Evolutionary conservation across 30 jellyfish, hydroid and myxozoan species (phyloP).

Genomic region (Turritopsis dohrnii): DNA sequence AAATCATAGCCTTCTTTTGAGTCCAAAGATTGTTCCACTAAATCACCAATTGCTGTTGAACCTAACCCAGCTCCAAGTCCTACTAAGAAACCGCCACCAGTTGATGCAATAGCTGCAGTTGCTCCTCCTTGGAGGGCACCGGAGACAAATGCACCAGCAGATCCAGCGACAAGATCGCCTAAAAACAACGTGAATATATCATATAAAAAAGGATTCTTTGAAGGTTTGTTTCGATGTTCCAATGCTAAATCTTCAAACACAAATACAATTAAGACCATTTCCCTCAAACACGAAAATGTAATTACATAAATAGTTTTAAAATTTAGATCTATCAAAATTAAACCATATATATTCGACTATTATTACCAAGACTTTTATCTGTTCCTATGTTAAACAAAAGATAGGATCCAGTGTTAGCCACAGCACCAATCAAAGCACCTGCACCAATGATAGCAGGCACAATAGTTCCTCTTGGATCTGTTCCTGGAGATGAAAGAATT

Average conservation of each 20-base stretch:
- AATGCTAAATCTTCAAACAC: no score
- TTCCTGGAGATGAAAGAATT: not conserved
- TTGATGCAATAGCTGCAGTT: constrained; percentile 14
- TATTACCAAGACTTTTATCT: not conserved
- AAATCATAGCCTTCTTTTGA: constrained; percentile 7
- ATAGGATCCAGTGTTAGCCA: constrained; percentile 19
- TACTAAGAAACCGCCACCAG: constrained; percentile 15
- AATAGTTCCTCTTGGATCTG: constrained; percentile 31
- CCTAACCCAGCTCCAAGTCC: constrained; percentile 13
- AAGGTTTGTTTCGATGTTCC: no score
- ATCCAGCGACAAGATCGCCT: constrained; percentile 24
- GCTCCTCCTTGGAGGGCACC: constrained; percentile 34
- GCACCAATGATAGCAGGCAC: constrained; percentile 28
- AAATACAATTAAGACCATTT: no score
- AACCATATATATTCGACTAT: no score
- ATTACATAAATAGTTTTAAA: no score
- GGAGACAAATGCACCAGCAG: constrained; percentile 26
- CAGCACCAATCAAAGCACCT: constrained; percentile 27
- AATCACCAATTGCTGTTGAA: not conserved
- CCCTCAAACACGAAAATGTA: no score
- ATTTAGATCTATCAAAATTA: no score
- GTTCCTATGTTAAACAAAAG: not conserved
- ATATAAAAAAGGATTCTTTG: no score
- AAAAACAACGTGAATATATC: no score
- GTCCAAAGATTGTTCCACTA: constrained; percentile 14